These are phyloP conservation scores for Adelphocoris suturalis DNA, from an alignment of 2,888 invertebrate genomes.

Conservation along the genomic window DNA sequence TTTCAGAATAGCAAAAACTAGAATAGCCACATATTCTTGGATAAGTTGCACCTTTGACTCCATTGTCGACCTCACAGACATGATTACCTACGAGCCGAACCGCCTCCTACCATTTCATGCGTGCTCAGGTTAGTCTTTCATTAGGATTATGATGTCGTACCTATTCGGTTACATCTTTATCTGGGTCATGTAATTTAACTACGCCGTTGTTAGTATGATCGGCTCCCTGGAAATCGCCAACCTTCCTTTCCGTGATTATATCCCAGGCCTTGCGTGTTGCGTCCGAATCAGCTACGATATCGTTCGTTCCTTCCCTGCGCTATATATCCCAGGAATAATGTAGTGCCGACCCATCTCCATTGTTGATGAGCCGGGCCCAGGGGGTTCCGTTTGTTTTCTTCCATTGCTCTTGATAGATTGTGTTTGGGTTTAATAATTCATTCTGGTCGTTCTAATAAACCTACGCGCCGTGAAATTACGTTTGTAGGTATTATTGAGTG, in stretches of 20 bases:
- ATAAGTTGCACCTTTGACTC: no score
- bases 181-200: background rate
- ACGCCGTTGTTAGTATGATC: background rate
- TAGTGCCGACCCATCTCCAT: constrained; percentile 11
- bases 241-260: constrained; percentile 1
- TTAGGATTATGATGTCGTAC: no score
- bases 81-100: no score
- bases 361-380: background rate
- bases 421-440: background rate
- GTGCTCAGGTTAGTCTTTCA: no score
- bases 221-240: background rate
- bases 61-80: no score
- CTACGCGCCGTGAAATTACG: background rate
- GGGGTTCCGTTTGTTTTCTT: background rate
- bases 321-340: constrained; percentile 28
- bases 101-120: no score
- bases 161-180: no score
- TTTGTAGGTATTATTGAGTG: background rate
- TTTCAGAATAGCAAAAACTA: no score
- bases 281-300: constrained; percentile 9
- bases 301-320: background rate
- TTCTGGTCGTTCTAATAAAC: background rate
- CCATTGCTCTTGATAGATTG: background rate
- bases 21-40: no score
- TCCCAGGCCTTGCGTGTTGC: background rate